Conservation (phyloP, 2,113 vertebrate genomes). For the Takifugu bimaculatus region DNA sequence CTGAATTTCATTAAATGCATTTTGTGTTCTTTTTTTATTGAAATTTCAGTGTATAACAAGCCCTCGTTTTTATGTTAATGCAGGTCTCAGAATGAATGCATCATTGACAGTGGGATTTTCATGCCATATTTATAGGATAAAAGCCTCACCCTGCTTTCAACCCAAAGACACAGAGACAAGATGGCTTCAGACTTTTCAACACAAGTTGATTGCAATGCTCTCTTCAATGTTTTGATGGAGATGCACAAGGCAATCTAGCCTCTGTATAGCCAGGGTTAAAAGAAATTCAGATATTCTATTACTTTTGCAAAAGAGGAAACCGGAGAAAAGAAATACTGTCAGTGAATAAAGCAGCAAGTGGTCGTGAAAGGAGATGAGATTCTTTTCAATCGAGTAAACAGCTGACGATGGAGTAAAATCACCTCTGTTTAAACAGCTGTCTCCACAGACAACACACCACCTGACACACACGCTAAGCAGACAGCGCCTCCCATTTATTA, state of each 20-base stretch:
- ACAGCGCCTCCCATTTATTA: slow-evolving; percentile 1
- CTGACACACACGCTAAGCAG: slow-evolving; percentile 23
- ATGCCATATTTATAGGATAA: slow-evolving; percentile 74
- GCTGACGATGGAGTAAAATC: slow-evolving; percentile 42
- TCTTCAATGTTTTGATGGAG: slow-evolving; percentile 62
- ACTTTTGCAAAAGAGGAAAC: slow-evolving; percentile 61
- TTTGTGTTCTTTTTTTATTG: slow-evolving; percentile 77
- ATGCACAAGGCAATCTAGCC: slow-evolving; percentile 66
- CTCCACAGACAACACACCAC: slow-evolving; percentile 29
- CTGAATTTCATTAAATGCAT: slow-evolving; percentile 81
- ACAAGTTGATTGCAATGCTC: slow-evolving; percentile 64
- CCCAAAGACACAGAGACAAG: slow-evolving; percentile 57
- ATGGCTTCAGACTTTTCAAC: slow-evolving; percentile 63
- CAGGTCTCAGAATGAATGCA: slow-evolving; percentile 63
- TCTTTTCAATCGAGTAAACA: slow-evolving; percentile 57
- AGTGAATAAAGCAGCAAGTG: slow-evolving; percentile 62
- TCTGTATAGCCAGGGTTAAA: slow-evolving; percentile 55
- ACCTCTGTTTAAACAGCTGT: slow-evolving; percentile 46
- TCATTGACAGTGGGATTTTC: slow-evolving; percentile 72
- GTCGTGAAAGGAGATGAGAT: slow-evolving; percentile 59
- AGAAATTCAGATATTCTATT: slow-evolving; percentile 69
- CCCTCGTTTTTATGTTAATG: slow-evolving; percentile 78
- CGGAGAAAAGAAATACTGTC: slow-evolving; percentile 61
- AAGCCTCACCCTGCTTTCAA: slow-evolving; percentile 73
- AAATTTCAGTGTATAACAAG: slow-evolving; percentile 79